These are phyloP conservation scores for Cryptocheilus praepositus DNA, from an alignment of 2,888 invertebrate genomes.

Conservation along the genomic window DNA sequence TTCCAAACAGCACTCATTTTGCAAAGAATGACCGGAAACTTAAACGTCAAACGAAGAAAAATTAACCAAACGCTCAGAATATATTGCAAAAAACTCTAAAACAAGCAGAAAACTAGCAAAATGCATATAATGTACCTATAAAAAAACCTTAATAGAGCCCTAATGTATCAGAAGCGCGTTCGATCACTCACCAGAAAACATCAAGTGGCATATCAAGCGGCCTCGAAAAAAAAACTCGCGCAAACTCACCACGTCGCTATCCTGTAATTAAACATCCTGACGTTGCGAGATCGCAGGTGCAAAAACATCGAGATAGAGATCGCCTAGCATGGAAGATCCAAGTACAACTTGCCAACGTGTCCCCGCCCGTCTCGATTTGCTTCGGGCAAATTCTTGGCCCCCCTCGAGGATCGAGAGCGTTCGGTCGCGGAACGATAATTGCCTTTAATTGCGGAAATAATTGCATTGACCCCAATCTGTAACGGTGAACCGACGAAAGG, in stretches of 20 bases:
- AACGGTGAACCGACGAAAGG: conserved; percentile 40
- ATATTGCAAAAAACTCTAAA: no score
- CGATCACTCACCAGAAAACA: no score
- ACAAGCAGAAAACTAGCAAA: no score
- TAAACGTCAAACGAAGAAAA: no score
- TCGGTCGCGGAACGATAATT: conserved; percentile 38
- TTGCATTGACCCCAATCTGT: conserved; percentile 38
- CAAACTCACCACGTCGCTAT: background rate
- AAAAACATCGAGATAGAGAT: no score
- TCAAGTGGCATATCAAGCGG: no score
- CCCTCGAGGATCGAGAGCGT: conserved; percentile 40
- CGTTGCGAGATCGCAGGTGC: background rate
- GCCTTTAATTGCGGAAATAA: conserved; percentile 47
- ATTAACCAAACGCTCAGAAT: no score
- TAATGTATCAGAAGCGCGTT: no score
- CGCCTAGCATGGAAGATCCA: background rate
- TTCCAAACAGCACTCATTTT: no score
- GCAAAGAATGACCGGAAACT: no score
- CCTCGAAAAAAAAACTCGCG: background rate
- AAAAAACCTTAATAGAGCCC: no score
- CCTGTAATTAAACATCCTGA: background rate
- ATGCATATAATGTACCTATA: no score
- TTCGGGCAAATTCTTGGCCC: conserved; percentile 35
- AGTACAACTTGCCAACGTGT: conserved; percentile 11
- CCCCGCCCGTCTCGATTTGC: conserved; percentile 22